Evolutionary conservation across 2,113 vertebrate genomes (phyloP).

Genomic region (Rhinolophus sinicus): DNA sequence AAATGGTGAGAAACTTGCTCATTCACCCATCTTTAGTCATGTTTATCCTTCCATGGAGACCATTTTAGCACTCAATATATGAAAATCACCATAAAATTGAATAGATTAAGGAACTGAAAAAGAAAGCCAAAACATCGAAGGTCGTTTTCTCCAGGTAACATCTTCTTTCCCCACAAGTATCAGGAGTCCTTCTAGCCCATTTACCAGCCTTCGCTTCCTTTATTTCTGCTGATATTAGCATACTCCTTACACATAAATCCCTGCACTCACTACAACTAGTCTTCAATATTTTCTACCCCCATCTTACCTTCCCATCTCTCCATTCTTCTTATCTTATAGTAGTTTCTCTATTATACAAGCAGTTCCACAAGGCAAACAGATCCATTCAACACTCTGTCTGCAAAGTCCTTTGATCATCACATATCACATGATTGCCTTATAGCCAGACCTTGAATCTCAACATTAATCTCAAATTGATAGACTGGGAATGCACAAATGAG

Average conservation of each 20-base stretch:
- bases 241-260: not conserved
- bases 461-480: not conserved
- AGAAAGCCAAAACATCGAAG: not conserved
- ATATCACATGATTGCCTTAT: not conserved
- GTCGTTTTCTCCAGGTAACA: not conserved
- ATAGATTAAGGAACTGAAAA: not conserved
- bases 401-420: not conserved
- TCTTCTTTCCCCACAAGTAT: not conserved
- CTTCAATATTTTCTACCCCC: not conserved
- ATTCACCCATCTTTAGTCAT: not conserved
- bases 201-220: not conserved
- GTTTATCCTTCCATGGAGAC: not conserved
- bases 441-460: not conserved
- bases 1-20: not conserved
- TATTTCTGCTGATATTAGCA: not conserved
- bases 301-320: not conserved
- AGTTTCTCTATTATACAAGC: not conserved
- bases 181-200: not conserved
- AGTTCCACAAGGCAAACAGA: not conserved
- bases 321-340: not conserved
- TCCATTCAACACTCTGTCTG: not conserved
- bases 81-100: not conserved
- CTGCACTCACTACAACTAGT: not conserved
- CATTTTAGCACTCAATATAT: not conserved
- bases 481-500: not conserved